Evolutionary conservation across 2,113 vertebrate genomes (phyloP).

Genomic region (Corythoichthys haematopterus): DNA sequence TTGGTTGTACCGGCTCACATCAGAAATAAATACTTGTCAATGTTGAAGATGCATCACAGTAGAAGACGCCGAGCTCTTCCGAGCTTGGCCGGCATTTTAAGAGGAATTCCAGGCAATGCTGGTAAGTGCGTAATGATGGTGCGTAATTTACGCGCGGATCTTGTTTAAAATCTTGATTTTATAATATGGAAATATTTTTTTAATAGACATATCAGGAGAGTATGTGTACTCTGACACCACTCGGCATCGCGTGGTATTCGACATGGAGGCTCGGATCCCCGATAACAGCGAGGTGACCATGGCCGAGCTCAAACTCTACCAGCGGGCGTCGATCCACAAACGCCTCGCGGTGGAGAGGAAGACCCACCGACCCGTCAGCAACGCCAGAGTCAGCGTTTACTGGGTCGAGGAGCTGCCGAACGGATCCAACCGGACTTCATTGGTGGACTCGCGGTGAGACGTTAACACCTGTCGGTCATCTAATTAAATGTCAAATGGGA

Average conservation of each 20-base stretch:
- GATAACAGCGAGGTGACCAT: conserved; percentile 87
- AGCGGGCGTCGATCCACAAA: conserved; percentile 75
- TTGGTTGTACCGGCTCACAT: conserved; percentile 80
- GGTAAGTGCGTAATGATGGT: conserved; percentile 66
- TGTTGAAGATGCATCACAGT: conserved; percentile 80
- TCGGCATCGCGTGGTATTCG: conserved; percentile 79
- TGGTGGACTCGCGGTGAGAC: conserved; percentile 87
- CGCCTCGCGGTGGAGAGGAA: conserved; percentile 62
- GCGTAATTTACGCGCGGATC: conserved; percentile 35
- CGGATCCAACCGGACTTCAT: conserved; percentile 82
- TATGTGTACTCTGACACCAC: conserved; percentile 75
- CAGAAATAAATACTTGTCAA: conserved; percentile 79
- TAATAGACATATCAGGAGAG: conserved; percentile 79
- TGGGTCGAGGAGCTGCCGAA: conserved; percentile 79
- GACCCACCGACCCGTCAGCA: conserved; percentile 70
- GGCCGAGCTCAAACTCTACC: conserved; percentile 88
- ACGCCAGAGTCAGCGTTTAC: conserved; percentile 84
- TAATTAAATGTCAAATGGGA: not conserved
- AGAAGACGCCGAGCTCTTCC: conserved; percentile 81
- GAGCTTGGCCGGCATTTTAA: conserved; percentile 83
- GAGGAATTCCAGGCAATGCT: conserved; percentile 80
- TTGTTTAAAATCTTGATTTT: not conserved
- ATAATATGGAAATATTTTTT: not conserved
- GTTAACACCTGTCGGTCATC: not conserved
- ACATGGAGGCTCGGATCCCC: conserved; percentile 86